Evolutionary conservation across 2,888 invertebrate species (phyloP), one percentile per base, ranked within the genome.

Genomic region (Seladonia tumulorum): DNA sequence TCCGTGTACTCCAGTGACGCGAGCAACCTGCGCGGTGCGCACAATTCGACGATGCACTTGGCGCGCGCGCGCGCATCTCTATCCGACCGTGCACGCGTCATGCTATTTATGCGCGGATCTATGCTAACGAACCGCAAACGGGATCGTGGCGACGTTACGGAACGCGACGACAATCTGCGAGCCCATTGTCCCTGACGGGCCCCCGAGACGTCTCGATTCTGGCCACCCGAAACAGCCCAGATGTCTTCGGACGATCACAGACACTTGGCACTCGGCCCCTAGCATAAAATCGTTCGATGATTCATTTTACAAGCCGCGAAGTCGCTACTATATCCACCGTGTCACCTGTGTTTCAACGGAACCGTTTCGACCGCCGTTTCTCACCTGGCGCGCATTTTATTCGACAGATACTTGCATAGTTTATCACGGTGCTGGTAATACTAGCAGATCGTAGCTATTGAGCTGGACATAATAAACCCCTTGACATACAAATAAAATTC

Each of bases 91-190:
- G 53, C 83, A 82, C 71, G 79, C 73, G 84, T 80, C 84, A 75
- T 79, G 79, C 85, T 83, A 83, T 85, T 85, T 85, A 83, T 76
- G 79, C 35, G 22, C 45, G 45, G 76, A 29, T 81, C 76, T 75
- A 66, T 71, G 82, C 81, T 79, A 85, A 85, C 79, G 76, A 79
- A 83, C 63, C 82, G 22, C 60, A 70, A 76, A 79, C 68, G 70
- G 75, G 66, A 74, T 39, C 71, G 29, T 3, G 29, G 18, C 49
- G 29, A 76, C 74, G 60, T 49, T 72, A 74, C 80, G 68, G 53
- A 70, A 42, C 76, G 72, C 76, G n/a, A 12, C 35, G 76, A n/a
- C 70, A 25, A 35, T 29, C 70, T n/a, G 39, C 35, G 80, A 57
- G 35, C 29, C 70, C 63, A 66, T 83, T 83, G 71, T 79, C 75